Percentiles rank a stretch among this genome's conserved stretches.
These are phyloP conservation scores for Hydrotaea diabolus DNA, from an alignment of 2,888 invertebrate species.

Conservation along the genomic window DNA sequence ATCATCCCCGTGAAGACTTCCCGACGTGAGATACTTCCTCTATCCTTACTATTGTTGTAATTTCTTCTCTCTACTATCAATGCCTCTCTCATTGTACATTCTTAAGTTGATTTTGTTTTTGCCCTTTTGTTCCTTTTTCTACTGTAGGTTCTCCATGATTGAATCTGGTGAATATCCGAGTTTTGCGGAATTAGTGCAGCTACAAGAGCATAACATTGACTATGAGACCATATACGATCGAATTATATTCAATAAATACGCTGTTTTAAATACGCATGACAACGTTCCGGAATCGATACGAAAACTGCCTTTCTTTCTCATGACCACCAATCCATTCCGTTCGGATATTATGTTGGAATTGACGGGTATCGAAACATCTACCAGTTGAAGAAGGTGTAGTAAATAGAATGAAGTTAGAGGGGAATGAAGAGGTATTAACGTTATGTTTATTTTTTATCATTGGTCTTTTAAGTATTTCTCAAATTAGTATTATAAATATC, in stretches of 20 bases:
- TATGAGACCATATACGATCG: constrained; percentile 70
- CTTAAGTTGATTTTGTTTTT: neutral
- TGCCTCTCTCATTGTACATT: neutral
- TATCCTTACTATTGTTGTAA: constrained; percentile 46
- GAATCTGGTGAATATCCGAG: constrained; percentile 75
- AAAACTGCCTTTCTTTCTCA: constrained; percentile 68
- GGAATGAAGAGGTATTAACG: neutral
- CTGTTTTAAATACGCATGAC: constrained; percentile 66
- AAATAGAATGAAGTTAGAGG: neutral
- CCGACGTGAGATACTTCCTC: constrained; percentile 71
- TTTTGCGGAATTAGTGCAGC: constrained; percentile 70
- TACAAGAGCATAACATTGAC: constrained; percentile 71
- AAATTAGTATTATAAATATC: too few relatives aligned
- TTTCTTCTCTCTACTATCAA: neutral
- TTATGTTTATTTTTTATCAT: neutral
- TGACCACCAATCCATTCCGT: constrained; percentile 72
- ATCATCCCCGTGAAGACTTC: constrained; percentile 72
- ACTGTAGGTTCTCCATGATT: constrained; percentile 74
- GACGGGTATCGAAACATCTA: neutral
- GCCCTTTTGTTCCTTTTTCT: constrained; percentile 49
- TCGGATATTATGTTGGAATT: constrained; percentile 70
- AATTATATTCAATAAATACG: constrained; percentile 61
- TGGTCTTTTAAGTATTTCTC: neutral
- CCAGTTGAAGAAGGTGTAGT: neutral
- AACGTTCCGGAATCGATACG: constrained; percentile 65